Evolutionary conservation across 2,113 vertebrate genomes (phyloP), one percentile per base, ranked within the genome.

Genomic region (Pachycephala philippinensis): DNA sequence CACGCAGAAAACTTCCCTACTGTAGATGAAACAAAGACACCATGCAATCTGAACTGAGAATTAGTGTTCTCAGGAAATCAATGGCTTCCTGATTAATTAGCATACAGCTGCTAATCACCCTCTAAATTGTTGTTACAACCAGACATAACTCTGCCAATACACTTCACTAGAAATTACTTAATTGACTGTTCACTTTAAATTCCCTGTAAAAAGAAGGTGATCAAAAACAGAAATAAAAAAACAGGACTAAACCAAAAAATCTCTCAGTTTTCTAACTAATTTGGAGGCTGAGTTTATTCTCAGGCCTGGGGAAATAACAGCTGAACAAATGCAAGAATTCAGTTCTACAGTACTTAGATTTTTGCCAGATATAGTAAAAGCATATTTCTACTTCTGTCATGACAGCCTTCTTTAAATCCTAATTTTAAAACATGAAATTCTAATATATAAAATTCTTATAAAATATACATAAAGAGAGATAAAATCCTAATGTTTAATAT

Each of bases 41-140:
- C 84, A 93, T 87, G 95, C 68, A 98, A 93, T 81, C 66, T 84
- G 69, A 92, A 97, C 85, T 83, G 85, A 97, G 92, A 95, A 97
- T 96, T 95, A 97, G 90, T 96, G 96, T 96, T 97, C 91, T 93
- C 95, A 96, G 95, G 90, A 98, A 98, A 95, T 95, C 69, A 50
- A 95, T 91, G 80, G 44, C 79, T 95, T 95, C 92, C 80, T 69
- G 90, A 64, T 86, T 74, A 77, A 98, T 98, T 98, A 97, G 96
- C 96, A 98, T 97, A 97, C 98, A 98, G 97, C 97, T 98, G 96
- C 95, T 97, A 95, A 98, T 97, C 96, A 96, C 78, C 63, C 95
- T 95, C 82, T 94, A 95, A 98, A 97, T 95, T 94, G 50, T 86
- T 95, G 69, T 78, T 84, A 89, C 66, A 91, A 91, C 57, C 87